Evolutionary conservation across 1,140 invertebrate genomes (phyloP), one percentile per base, ranked within the genome.

Genomic region (Phocides pigmalion): DNA sequence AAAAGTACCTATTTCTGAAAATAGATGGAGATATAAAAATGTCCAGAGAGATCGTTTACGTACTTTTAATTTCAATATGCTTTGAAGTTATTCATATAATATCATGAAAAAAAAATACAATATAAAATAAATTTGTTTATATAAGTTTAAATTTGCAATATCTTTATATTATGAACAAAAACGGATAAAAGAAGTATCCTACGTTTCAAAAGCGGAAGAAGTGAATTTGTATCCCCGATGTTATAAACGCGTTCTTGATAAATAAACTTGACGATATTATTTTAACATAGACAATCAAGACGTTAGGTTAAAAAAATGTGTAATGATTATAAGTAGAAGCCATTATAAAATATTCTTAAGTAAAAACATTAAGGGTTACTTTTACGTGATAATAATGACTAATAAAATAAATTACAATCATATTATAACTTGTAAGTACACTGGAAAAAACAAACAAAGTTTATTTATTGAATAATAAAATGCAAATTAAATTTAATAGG

Each of bases 11-110:
- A 84, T 75, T 84, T 91, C 89, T 91, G 89, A 91, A 91, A 91
- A 91, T 91, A 91, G 87, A 91, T 91, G 89, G 87, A 91, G 89
- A 91, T 89, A 87, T 86, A 79, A 89, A 90, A 89, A 89, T 87
- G 85, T 87, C 87, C 84, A 74, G 70, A 76, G 79, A 67, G 61
- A 66, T 82, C 82, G 53, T 66, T 71, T 39, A 68, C 28, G 47
- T 64, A 78, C 84, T 83, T 76, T 82, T 84, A 71, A 62, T 44
- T 37, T 17, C 35, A 37, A 37, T 5, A 20, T 28, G 25, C 5
- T n/a, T 3, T 1, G 9, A 8, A 25, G 16, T 8, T 28, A 6
- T 28, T 1, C 25, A 3, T 28, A 6, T 42, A 47, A 17, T 47
- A 49, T 46, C n/a, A 37, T 35, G 5, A 37, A 51, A 25, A 32